phyloP scores from a whole-genome alignment of 2,888 invertebrate genomes.

The Perithous albicinctus region DNA sequence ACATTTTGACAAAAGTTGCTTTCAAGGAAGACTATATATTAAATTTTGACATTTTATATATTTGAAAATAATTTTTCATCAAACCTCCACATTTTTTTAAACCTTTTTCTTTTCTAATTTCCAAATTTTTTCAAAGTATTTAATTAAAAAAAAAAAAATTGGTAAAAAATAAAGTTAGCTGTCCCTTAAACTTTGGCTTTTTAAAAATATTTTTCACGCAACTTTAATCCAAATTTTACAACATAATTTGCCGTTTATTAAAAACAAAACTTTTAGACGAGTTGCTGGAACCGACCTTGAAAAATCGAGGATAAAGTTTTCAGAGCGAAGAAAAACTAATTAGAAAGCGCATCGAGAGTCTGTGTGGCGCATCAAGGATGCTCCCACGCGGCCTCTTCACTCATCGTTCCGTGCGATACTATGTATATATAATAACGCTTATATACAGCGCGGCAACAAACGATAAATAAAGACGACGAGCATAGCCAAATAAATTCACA shows the following conservation, averaged over 20 bases:
- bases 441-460: neutral
- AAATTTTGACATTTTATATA: too few relatives aligned
- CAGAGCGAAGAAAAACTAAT: slow-evolving; percentile 62
- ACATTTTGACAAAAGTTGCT: too few relatives aligned
- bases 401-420: slow-evolving; percentile 29
- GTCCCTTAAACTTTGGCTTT: too few relatives aligned
- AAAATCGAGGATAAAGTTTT: slow-evolving; percentile 62
- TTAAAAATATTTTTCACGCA: too few relatives aligned
- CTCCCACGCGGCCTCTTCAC: slow-evolving; percentile 48
- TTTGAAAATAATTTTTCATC: too few relatives aligned
- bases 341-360: slow-evolving; percentile 68
- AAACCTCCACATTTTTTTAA: too few relatives aligned
- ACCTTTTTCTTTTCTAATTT: too few relatives aligned
- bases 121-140: too few relatives aligned
- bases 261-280: neutral
- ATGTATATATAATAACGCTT: neutral
- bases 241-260: neutral
- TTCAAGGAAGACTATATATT: too few relatives aligned
- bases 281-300: slow-evolving; percentile 56
- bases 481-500: slow-evolving; percentile 9
- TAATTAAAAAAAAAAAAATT: too few relatives aligned
- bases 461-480: slow-evolving; percentile 17
- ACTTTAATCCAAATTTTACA: too few relatives aligned
- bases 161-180: too few relatives aligned
- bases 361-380: slow-evolving; percentile 58